Conservation (phyloP, 1,140 invertebrate genomes). For the Polypedilum pembai region DNA sequence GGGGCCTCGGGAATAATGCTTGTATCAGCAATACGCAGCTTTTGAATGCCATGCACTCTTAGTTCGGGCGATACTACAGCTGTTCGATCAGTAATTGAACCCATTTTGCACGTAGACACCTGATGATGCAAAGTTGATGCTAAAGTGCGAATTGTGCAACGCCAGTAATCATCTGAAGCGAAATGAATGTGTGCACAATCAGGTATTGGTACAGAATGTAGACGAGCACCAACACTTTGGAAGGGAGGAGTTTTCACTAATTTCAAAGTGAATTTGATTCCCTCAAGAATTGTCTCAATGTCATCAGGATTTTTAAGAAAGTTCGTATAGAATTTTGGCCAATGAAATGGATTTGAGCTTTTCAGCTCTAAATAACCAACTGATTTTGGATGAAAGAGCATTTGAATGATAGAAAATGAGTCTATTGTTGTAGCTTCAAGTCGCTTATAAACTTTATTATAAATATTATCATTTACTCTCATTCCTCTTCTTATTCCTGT, state of each 20-base stretch:
- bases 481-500: constrained; percentile 48
- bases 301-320: constrained; percentile 61
- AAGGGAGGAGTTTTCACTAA: constrained; percentile 54
- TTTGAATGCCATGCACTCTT: constrained; percentile 62
- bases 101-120: constrained; percentile 80
- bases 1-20: constrained; percentile 73
- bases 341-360: constrained; percentile 62
- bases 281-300: constrained; percentile 57
- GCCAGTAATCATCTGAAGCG: constrained; percentile 59
- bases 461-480: constrained; percentile 51
- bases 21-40: constrained; percentile 64
- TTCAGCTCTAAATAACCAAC: constrained; percentile 57
- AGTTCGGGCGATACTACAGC: constrained; percentile 76
- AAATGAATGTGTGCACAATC: constrained; percentile 50
- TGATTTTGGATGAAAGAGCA: constrained; percentile 66
- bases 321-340: constrained; percentile 66
- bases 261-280: constrained; percentile 55
- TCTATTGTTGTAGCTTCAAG: constrained; percentile 48
- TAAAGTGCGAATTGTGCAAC: constrained; percentile 47
- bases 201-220: constrained; percentile 52
- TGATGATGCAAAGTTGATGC: constrained; percentile 55
- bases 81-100: constrained; percentile 59
- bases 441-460: constrained; percentile 49
- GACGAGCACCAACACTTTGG: constrained; percentile 48
- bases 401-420: constrained; percentile 59